Conservation (phyloP, 2,113 vertebrate genomes). For the Gambusia holbrooki region DNA sequence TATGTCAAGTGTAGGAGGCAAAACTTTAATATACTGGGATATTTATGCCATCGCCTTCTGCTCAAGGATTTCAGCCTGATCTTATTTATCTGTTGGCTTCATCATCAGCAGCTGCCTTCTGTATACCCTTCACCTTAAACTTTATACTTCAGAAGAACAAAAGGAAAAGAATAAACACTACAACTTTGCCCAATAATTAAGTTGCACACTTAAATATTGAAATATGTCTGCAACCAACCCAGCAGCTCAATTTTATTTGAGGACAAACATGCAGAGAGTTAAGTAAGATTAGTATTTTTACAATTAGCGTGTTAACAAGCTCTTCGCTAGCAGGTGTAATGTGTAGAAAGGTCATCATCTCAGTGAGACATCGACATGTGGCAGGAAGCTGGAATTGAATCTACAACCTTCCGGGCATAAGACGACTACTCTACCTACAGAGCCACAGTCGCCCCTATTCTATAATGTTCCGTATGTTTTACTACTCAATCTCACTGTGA, state of each 20-base stretch:
- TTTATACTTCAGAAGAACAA: background rate
- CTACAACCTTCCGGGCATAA: no score
- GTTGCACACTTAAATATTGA: background rate
- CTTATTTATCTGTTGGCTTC: conserved; percentile 60
- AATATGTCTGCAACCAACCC: background rate
- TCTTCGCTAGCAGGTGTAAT: background rate
- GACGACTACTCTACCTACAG: no score
- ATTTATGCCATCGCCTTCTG: conserved; percentile 51
- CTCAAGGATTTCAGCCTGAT: conserved; percentile 34
- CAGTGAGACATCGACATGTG: no score
- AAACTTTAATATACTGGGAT: conserved; percentile 38
- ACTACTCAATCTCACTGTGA: no score
- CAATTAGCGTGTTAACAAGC: background rate
- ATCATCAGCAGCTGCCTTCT: conserved; percentile 29
- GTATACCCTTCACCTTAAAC: conserved; percentile 23
- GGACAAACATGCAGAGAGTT: background rate
- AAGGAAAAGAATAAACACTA: background rate
- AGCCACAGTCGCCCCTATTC: no score
- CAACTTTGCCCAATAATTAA: background rate
- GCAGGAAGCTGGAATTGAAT: no score
- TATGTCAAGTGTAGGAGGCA: conserved; percentile 63
- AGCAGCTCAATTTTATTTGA: conserved; percentile 5
- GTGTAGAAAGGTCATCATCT: background rate
- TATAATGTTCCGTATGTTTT: no score
- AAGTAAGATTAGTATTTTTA: background rate